These are phyloP conservation scores for Salvelinus namaycush DNA, from an alignment of 2,113 vertebrate genomes.

Conservation along the genomic window DNA sequence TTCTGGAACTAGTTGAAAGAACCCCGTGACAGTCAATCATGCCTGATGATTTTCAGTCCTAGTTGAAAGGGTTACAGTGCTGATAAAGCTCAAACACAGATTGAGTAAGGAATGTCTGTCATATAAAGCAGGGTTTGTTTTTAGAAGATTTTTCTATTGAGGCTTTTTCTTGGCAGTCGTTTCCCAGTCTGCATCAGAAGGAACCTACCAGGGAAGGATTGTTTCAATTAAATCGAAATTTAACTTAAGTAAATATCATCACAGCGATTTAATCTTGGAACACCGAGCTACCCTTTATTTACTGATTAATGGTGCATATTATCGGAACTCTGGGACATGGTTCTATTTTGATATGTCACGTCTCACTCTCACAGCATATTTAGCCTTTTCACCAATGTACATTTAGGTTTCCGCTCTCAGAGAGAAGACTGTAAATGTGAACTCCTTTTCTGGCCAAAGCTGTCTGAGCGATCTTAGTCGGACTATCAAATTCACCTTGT, in stretches of 20 bases:
- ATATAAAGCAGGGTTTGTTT: background rate
- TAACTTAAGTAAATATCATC: constrained; percentile 24
- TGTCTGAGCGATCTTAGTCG: background rate
- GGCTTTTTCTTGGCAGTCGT: background rate
- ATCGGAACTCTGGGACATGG: constrained; percentile 1
- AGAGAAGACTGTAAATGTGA: background rate
- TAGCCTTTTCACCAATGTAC: background rate
- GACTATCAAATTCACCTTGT: background rate
- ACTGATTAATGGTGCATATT: background rate
- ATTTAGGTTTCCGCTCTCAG: background rate
- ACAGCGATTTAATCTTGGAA: background rate
- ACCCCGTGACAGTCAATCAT: background rate
- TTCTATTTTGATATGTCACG: background rate
- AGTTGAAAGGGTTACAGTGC: background rate
- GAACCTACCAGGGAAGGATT: constrained; percentile 6
- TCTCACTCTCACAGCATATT: background rate
- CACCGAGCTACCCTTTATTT: background rate
- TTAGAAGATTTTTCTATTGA: background rate
- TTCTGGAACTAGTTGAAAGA: no score
- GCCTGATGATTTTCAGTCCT: background rate
- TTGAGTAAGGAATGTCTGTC: background rate
- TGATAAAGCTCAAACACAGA: background rate
- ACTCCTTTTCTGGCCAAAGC: background rate
- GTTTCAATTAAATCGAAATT: constrained; percentile 25
- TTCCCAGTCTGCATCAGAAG: background rate